Conservation (phyloP, 2,113 vertebrate species). For the Sebastes fasciatus region DNA sequence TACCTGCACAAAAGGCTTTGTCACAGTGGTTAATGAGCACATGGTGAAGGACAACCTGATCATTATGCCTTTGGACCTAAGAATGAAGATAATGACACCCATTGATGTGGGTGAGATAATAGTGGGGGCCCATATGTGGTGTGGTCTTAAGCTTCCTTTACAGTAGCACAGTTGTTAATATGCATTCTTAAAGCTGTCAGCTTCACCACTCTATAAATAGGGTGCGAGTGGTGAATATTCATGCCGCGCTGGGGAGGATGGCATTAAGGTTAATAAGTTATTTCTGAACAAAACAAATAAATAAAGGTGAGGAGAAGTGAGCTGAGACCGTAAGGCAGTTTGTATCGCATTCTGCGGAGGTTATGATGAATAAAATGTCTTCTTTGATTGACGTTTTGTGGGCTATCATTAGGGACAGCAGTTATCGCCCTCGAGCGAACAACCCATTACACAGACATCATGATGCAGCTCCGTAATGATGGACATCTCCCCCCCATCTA, state of each 20-base stretch:
- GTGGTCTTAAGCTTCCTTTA: constrained; percentile 21
- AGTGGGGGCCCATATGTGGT: not conserved
- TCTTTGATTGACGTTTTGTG: not conserved
- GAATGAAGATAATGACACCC: constrained; percentile 55
- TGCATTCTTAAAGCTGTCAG: constrained; percentile 10
- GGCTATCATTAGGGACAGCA: not conserved
- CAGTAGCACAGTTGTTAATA: not conserved
- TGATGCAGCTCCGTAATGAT: constrained; percentile 13
- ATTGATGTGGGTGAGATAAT: constrained; percentile 60
- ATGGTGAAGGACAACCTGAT: constrained; percentile 60
- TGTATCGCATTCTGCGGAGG: not conserved
- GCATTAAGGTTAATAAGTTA: constrained; percentile 31
- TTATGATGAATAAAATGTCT: not conserved
- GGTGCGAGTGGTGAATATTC: constrained; percentile 16
- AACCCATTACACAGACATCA: not conserved
- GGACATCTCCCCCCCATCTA: constrained; percentile 18
- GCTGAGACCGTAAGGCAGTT: not conserved
- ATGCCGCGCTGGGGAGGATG: constrained; percentile 21
- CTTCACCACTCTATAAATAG: constrained; percentile 37
- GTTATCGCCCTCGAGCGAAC: constrained; percentile 3
- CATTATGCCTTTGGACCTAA: constrained; percentile 58
- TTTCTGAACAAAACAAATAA: not conserved
- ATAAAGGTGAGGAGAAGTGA: not conserved
- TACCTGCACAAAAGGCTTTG: constrained; percentile 66
- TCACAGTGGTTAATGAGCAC: constrained; percentile 70